phyloP scores from a whole-genome alignment of 2,888 invertebrate genomes.

The Nemurella pictetii region DNA sequence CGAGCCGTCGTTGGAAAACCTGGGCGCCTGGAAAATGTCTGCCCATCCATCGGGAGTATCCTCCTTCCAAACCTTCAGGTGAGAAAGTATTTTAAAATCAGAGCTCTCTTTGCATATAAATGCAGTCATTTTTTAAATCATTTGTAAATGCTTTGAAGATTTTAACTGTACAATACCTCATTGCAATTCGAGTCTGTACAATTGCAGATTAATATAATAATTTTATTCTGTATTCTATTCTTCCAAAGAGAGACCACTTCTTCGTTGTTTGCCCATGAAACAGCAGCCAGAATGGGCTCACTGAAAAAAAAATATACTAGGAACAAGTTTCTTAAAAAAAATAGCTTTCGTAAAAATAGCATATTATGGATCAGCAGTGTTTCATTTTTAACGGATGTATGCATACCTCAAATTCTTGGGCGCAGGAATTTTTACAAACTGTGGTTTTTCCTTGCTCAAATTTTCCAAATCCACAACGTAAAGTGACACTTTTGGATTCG shows the following conservation, averaged over 20 bases:
- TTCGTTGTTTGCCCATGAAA: constrained; percentile 73
- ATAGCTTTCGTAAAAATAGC: background rate
- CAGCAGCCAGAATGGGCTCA: constrained; percentile 59
- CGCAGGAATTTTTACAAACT: background rate
- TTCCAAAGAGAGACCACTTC: constrained; percentile 81
- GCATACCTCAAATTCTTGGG: constrained; percentile 8
- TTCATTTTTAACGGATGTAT: no score
- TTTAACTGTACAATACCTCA: no score
- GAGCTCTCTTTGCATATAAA: background rate
- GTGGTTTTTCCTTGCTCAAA: background rate
- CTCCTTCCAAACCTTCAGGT: constrained; percentile 18
- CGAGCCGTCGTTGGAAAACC: constrained; percentile 68
- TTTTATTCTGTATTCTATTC: constrained; percentile 82
- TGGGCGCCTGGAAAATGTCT: constrained; percentile 71
- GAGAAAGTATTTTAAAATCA: constrained; percentile 12
- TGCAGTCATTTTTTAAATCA: background rate
- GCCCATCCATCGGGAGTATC: constrained; percentile 73
- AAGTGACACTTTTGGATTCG: constrained; percentile 72
- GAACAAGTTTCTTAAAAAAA: background rate
- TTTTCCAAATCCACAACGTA: constrained; percentile 62
- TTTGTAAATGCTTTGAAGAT: no score
- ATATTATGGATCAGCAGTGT: no score
- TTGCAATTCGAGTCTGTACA: constrained; percentile 44
- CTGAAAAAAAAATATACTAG: constrained; percentile 40
- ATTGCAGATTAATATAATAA: constrained; percentile 65